Conservation (phyloP, 2,113 vertebrate genomes). For the Catagonus wagneri region DNA sequence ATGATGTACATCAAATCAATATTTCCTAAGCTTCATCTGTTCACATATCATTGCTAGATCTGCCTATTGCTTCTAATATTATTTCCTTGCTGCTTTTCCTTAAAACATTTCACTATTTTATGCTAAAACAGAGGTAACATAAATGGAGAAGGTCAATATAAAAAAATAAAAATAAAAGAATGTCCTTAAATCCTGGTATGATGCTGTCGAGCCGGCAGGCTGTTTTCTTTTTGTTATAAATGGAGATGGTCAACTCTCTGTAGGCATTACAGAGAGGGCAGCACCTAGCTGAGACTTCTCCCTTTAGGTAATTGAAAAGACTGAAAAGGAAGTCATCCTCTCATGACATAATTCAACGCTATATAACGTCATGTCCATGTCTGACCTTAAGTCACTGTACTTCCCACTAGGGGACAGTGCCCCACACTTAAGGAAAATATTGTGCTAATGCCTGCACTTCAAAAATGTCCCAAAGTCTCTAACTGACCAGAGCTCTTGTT, state of each 20-base stretch:
- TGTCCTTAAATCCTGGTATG: neutral
- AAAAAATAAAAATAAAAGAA: slow-evolving; percentile 36
- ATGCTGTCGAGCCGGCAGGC: neutral
- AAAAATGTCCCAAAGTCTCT: neutral
- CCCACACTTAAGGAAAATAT: neutral
- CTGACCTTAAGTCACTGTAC: neutral
- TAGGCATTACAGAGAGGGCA: neutral
- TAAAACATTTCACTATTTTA: neutral
- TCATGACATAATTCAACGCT: neutral
- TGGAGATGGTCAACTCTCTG: neutral
- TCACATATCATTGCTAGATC: neutral
- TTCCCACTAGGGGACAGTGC: neutral
- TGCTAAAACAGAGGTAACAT: neutral
- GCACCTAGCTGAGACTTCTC: neutral
- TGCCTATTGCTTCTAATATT: neutral
- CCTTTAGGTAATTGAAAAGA: neutral
- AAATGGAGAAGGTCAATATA: neutral
- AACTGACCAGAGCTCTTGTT: neutral
- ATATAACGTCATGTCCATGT: neutral
- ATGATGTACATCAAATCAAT: neutral
- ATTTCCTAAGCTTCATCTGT: neutral
- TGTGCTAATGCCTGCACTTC: neutral
- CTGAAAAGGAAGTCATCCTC: neutral
- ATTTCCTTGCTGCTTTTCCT: slow-evolving; percentile 5
- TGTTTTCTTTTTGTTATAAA: neutral